These are phyloP conservation scores for Philonicus albiceps DNA, from an alignment of 2,888 invertebrate genomes.

Conservation along the genomic window DNA sequence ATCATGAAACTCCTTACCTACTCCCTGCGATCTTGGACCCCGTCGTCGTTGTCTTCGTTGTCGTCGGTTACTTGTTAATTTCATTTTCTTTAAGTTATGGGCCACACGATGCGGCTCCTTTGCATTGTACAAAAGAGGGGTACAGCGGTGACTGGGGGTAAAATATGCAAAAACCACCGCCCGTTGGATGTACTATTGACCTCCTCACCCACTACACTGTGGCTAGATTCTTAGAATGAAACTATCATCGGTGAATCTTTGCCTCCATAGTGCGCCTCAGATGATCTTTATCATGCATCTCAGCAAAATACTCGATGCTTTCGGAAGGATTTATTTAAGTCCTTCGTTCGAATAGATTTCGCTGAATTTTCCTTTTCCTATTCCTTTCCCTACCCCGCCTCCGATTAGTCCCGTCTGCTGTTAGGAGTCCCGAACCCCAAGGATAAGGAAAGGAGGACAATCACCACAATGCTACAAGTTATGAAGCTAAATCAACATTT, in stretches of 20 bases:
- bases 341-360: not conserved
- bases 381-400: no score
- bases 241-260: not conserved
- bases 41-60: not conserved
- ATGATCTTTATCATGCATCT: not conserved
- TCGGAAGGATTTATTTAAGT: not conserved
- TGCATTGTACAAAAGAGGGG: not conserved
- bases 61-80: not conserved
- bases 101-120: not conserved
- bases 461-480: not conserved
- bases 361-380: not conserved
- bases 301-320: not conserved
- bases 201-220: not conserved
- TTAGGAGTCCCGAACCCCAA: not conserved
- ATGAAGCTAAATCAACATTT: not conserved
- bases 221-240: not conserved
- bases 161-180: not conserved
- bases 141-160: not conserved
- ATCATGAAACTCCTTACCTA: not conserved
- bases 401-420: not conserved
- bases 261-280: not conserved
- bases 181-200: not conserved
- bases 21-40: not conserved
- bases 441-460: not conserved
- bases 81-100: not conserved